These are phyloP conservation scores for Chaunax sp. DNA, from an alignment of 2,797 vertebrate species.

Conservation along the genomic window DNA sequence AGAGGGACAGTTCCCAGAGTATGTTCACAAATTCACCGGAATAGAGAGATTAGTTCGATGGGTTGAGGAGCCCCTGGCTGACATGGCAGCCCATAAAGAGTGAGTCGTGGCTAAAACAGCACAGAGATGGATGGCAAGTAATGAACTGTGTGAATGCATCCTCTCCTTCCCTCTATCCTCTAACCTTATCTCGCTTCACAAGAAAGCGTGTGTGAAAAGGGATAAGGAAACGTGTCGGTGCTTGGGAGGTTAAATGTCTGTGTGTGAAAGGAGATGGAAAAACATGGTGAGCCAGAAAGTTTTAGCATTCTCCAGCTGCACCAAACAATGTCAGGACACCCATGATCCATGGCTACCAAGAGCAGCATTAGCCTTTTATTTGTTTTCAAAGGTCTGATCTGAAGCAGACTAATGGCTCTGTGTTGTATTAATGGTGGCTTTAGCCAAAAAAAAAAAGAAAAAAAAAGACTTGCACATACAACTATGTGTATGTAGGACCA, in stretches of 20 bases:
- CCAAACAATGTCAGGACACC: slow-evolving; percentile 37
- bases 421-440: slow-evolving; percentile 21
- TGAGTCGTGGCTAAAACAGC: slow-evolving; percentile 51
- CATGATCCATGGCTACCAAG: slow-evolving; percentile 49
- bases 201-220: slow-evolving; percentile 49
- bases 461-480: neutral
- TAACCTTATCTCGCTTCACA: slow-evolving; percentile 38
- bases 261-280: slow-evolving; percentile 37
- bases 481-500: neutral
- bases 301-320: slow-evolving; percentile 47
- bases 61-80: slow-evolving; percentile 56
- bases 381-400: slow-evolving; percentile 41
- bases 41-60: slow-evolving; percentile 64
- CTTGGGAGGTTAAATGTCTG: slow-evolving; percentile 44
- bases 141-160: slow-evolving; percentile 68
- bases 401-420: slow-evolving; percentile 29
- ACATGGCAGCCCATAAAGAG: slow-evolving; percentile 63
- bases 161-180: slow-evolving; percentile 38
- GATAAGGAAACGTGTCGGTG: slow-evolving; percentile 51
- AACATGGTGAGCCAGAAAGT: slow-evolving; percentile 30
- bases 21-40: slow-evolving; percentile 29
- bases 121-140: slow-evolving; percentile 62
- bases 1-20: slow-evolving; percentile 55
- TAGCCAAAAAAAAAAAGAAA: slow-evolving; percentile 2
- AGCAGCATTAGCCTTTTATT: slow-evolving; percentile 42